Percentiles rank a stretch among this genome's conserved stretches.
Evolutionary conservation across 2,797 vertebrate genomes (phyloP).

Genomic region (Hydrophis major): DNA sequence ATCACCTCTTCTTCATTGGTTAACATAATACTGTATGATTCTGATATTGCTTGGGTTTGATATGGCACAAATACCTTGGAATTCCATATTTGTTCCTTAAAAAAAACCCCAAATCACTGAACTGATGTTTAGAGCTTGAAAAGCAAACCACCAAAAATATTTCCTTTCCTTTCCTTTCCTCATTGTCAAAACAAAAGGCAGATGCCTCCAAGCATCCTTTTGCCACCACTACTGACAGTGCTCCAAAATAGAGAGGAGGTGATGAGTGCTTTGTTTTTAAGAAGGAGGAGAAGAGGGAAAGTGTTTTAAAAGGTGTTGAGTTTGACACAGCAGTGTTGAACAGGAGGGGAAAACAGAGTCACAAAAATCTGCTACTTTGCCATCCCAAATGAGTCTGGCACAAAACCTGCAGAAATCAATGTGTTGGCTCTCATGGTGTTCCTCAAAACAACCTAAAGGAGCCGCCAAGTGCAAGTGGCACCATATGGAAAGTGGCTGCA

Average conservation of each 20-base stretch:
- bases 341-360: conserved; percentile 58
- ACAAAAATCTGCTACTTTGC: conserved; percentile 59
- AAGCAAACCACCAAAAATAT: not conserved
- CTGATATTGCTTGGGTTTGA: not conserved
- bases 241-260: conserved; percentile 59
- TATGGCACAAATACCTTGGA: not conserved
- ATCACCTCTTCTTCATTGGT: not conserved
- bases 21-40: not conserved
- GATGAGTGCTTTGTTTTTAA: conserved; percentile 66
- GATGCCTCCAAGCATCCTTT: conserved; percentile 56
- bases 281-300: conserved; percentile 54
- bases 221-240: conserved; percentile 59
- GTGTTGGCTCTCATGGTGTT: conserved; percentile 53
- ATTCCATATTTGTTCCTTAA: not conserved
- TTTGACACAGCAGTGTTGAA: conserved; percentile 64
- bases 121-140: not conserved
- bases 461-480: conserved; percentile 29
- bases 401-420: conserved; percentile 57
- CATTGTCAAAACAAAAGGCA: conserved; percentile 66
- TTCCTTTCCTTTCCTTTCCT: too few species aligned
- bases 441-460: conserved; percentile 58
- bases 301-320: conserved; percentile 65
- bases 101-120: not conserved
- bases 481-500: conserved; percentile 61
- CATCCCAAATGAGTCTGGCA: conserved; percentile 61